Evolutionary conservation across 1,140 invertebrate genomes (phyloP).

Genomic region (Eufriesea mexicana): DNA sequence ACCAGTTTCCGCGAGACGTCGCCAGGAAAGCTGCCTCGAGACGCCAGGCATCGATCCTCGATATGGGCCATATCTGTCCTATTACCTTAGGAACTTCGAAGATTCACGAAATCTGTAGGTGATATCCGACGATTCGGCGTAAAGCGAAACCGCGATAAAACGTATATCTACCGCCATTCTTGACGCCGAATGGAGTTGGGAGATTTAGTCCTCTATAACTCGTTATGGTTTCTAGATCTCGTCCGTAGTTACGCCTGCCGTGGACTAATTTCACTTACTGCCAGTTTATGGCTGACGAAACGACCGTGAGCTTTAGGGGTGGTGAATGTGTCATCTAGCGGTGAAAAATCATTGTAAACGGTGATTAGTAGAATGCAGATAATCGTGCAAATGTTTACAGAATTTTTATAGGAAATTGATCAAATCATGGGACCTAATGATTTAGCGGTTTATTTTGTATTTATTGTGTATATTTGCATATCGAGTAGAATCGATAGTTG

Average conservation of each 20-base stretch:
- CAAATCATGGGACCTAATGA: too few species aligned
- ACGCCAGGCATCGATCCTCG: slow-evolving; percentile 30
- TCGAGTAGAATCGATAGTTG: too few species aligned
- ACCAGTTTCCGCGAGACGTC: too few species aligned
- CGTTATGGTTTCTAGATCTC: slow-evolving; percentile 30
- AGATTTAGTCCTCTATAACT: slow-evolving; percentile 27
- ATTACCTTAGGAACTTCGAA: slow-evolving; percentile 34
- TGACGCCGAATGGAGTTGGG: not conserved
- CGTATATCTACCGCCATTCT: slow-evolving; percentile 6
- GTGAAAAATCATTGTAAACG: too few species aligned
- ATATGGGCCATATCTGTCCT: slow-evolving; percentile 44
- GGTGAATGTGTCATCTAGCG: not conserved
- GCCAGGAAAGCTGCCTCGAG: too few species aligned
- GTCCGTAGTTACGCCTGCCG: not conserved
- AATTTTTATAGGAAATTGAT: too few species aligned
- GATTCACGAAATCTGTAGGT: slow-evolving; percentile 41
- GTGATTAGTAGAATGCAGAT: too few species aligned
- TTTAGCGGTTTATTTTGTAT: too few species aligned
- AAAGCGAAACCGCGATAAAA: slow-evolving; percentile 35
- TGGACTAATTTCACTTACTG: slow-evolving; percentile 20
- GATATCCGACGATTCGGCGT: slow-evolving; percentile 26
- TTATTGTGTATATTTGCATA: too few species aligned
- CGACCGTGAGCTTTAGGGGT: not conserved
- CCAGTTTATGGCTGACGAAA: not conserved
- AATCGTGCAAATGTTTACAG: too few species aligned